A percentile compares a stretch with the other conserved stretches of the same genome.
Evolutionary conservation across 1,140 invertebrate genomes (phyloP).

Genomic region (Maniola jurtina): DNA sequence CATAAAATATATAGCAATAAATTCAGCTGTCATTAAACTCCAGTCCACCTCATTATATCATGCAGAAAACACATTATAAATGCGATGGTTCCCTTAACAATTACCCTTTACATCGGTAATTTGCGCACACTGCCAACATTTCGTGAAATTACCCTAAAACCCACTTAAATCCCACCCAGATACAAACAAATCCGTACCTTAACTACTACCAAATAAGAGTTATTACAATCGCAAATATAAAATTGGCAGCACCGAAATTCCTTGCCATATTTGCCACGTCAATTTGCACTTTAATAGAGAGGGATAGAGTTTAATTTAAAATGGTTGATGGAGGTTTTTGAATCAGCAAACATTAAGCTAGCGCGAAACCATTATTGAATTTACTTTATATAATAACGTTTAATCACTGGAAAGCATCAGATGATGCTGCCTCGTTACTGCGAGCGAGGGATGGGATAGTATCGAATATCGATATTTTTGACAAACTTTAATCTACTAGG

Average conservation of each 20-base stretch:
- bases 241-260: slow-evolving; percentile 25
- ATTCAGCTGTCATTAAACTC: slow-evolving; percentile 32
- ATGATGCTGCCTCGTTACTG: slow-evolving; percentile 67
- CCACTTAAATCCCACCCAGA: slow-evolving; percentile 10
- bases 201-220: not conserved
- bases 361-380: slow-evolving; percentile 74
- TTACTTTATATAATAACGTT: slow-evolving; percentile 78
- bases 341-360: slow-evolving; percentile 69
- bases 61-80: slow-evolving; percentile 54
- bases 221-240: slow-evolving; percentile 4
- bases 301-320: slow-evolving; percentile 33
- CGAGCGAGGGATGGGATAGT: slow-evolving; percentile 32
- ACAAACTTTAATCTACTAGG: no score
- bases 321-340: slow-evolving; percentile 21
- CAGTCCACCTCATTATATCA: slow-evolving; percentile 47
- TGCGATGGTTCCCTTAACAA: slow-evolving; percentile 42
- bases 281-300: slow-evolving; percentile 37
- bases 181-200: slow-evolving; percentile 15
- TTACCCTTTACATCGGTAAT: slow-evolving; percentile 68
- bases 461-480: slow-evolving; percentile 28
- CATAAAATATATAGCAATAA: slow-evolving; percentile 25
- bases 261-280: slow-evolving; percentile 8
- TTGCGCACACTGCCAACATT: slow-evolving; percentile 60
- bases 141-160: slow-evolving; percentile 34
- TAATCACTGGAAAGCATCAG: slow-evolving; percentile 73